Conservation (phyloP, 2,797 vertebrate species). For the Poecilia picta region DNA sequence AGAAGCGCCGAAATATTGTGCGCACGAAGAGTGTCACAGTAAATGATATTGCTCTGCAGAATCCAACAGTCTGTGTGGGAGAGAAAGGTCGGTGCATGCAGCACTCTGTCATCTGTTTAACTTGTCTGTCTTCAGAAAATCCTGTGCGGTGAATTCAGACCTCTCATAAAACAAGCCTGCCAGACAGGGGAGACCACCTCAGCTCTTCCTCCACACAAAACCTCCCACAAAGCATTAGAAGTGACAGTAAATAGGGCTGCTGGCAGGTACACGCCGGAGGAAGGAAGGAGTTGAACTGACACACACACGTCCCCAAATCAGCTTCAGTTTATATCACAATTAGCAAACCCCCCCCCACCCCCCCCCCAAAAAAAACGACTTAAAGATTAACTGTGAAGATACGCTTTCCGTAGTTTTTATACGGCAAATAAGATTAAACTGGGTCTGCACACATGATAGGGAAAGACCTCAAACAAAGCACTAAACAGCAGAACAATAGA, state of each 20-base stretch:
- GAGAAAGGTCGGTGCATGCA: slow-evolving; percentile 8
- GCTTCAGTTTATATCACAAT: neutral
- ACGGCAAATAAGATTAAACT: slow-evolving; percentile 41
- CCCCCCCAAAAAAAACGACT: neutral
- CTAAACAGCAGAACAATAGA: slow-evolving; percentile 76
- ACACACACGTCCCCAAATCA: neutral
- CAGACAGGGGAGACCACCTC: slow-evolving; percentile 68
- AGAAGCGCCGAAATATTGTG: slow-evolving; percentile 48
- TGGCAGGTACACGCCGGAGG: slow-evolving; percentile 28
- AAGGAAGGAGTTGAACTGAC: slow-evolving; percentile 2
- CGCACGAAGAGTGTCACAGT: slow-evolving; percentile 35
- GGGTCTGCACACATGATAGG: slow-evolving; percentile 62
- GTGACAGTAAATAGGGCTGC: slow-evolving; percentile 57
- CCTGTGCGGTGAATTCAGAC: slow-evolving; percentile 58
- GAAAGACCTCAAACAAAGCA: slow-evolving; percentile 64
- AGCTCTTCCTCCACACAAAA: slow-evolving; percentile 63
- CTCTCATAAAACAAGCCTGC: slow-evolving; percentile 63
- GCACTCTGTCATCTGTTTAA: slow-evolving; percentile 28
- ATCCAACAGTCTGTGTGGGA: slow-evolving; percentile 30
- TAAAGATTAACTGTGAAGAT: neutral
- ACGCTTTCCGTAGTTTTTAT: slow-evolving; percentile 52
- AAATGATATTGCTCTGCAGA: slow-evolving; percentile 28
- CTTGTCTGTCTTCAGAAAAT: slow-evolving; percentile 49
- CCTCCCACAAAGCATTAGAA: slow-evolving; percentile 67
- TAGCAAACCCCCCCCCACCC: no score